Percentiles rank a stretch among this genome's conserved stretches.
Evolutionary conservation across 2,888 invertebrate genomes (phyloP).

Genomic region (Phalera bucephala): DNA sequence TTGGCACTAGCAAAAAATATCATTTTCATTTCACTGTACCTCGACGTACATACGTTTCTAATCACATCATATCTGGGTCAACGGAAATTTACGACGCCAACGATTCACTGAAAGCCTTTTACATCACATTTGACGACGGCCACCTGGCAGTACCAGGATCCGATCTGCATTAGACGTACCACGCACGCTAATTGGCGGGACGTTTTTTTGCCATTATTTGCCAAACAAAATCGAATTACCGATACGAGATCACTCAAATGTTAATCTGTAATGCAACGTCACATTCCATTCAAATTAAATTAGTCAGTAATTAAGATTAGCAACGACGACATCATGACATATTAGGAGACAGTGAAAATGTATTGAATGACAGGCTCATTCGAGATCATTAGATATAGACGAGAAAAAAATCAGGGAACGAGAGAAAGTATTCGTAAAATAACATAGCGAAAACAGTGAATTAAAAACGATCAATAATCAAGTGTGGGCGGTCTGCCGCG

Average conservation of each 20-base stretch:
- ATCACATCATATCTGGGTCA: constrained; percentile 78
- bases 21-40: constrained; percentile 72
- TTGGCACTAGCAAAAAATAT: constrained; percentile 76
- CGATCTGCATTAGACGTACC: constrained; percentile 52
- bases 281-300: constrained; percentile 56
- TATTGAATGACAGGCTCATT: constrained; percentile 68
- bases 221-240: constrained; percentile 50
- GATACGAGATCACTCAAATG: constrained; percentile 44
- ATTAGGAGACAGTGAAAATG: constrained; percentile 63
- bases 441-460: constrained; percentile 62
- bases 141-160: constrained; percentile 77
- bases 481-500: constrained; percentile 52
- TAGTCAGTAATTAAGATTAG: constrained; percentile 63
- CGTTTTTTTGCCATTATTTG: constrained; percentile 53
- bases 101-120: constrained; percentile 77
- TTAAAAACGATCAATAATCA: constrained; percentile 61
- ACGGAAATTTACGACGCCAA: constrained; percentile 73
- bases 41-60: constrained; percentile 71
- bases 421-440: constrained; percentile 72
- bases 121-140: constrained; percentile 64
- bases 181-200: constrained; percentile 54
- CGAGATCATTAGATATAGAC: constrained; percentile 50
- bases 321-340: constrained; percentile 55
- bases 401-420: constrained; percentile 49
- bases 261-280: constrained; percentile 63